phyloP scores from a whole-genome alignment of 2,113 vertebrate species.

The Cavia aperea region DNA sequence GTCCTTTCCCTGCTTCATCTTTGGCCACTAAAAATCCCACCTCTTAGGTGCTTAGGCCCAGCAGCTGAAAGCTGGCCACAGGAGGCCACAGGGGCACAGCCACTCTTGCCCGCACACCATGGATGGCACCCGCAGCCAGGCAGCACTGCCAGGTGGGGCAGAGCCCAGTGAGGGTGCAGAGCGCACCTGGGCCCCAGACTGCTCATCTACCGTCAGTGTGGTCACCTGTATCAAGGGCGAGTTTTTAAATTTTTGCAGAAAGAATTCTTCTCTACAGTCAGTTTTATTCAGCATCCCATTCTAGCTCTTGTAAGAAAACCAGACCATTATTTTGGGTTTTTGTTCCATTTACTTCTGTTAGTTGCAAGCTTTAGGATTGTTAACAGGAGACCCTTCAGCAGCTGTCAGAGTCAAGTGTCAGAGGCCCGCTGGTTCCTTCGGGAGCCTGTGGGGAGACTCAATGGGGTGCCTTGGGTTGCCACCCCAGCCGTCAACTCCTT shows the following conservation, averaged over 20 bases:
- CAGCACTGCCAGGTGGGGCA: background rate
- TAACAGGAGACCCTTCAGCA: background rate
- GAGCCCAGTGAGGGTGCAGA: background rate
- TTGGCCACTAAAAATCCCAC: background rate
- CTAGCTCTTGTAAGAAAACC: background rate
- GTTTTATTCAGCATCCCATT: constrained; percentile 3
- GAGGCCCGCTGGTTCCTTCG: background rate
- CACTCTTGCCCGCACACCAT: background rate
- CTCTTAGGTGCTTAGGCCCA: background rate
- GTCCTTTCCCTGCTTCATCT: background rate
- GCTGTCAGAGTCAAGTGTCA: too few species aligned
- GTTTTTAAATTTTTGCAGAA: background rate
- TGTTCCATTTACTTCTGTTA: background rate
- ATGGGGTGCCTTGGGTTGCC: fast-evolving
- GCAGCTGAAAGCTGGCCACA: background rate
- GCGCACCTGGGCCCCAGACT: background rate
- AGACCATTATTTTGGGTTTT: background rate
- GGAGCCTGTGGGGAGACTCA: background rate
- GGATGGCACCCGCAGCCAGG: background rate
- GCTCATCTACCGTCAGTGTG: background rate
- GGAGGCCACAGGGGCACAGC: fast-evolving
- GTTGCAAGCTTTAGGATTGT: background rate
- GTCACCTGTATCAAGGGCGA: background rate
- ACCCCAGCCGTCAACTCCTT: background rate
- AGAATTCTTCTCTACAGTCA: background rate